These are phyloP conservation scores for Steinernema hermaphroditum DNA, from an alignment of 2,888 invertebrate species.

Conservation along the genomic window DNA sequence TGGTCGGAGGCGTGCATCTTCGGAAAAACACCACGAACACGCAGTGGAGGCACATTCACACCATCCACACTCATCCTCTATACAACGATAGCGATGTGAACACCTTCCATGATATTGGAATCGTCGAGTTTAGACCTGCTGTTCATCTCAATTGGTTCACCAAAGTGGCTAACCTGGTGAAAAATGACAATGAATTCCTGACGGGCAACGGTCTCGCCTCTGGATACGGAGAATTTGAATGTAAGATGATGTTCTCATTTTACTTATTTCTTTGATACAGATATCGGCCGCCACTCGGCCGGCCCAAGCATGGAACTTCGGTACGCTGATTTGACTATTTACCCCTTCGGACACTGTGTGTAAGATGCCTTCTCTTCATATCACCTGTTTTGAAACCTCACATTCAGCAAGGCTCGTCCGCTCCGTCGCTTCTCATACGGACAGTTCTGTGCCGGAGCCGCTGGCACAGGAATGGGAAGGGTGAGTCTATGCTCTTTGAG, in stretches of 20 bases:
- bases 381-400: too few relatives aligned
- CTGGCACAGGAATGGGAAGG: not conserved
- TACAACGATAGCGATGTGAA: too few relatives aligned
- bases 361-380: not conserved
- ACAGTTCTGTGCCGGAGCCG: not conserved
- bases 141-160: not conserved
- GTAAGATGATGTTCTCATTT: too few relatives aligned
- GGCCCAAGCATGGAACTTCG: not conserved
- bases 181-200: not conserved
- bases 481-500: too few relatives aligned
- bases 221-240: not conserved
- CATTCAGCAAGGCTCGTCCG: not conserved
- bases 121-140: not conserved
- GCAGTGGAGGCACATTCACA: not conserved
- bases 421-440: too few relatives aligned
- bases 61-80: not conserved
- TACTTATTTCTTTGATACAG: too few relatives aligned
- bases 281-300: too few relatives aligned
- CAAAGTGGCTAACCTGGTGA: not conserved
- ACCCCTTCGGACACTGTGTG: not conserved
- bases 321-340: not conserved
- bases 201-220: not conserved
- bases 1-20: not conserved
- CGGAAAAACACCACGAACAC: not conserved
- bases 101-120: not conserved